Base-by-base conservation (phyloP, 2,888 invertebrate genomes). In the Drosophila antonietae region DNA sequence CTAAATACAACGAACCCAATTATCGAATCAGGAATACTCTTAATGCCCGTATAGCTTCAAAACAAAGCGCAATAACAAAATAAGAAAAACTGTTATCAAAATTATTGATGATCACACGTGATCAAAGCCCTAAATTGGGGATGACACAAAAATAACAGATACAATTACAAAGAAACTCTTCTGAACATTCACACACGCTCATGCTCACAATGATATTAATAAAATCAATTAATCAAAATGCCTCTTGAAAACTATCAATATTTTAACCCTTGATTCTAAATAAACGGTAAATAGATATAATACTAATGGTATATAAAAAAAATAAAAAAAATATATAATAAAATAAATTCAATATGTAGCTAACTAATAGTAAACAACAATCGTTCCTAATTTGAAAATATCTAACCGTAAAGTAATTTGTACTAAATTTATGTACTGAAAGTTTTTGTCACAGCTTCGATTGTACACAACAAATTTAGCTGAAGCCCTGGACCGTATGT, bases 151-250 rank as follows among this genome's bases (percentile, higher is more conserved):
- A 65, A 65, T 58, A 72, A 70, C 63, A 73, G 71, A 76, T 60
- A 78, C 68, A 80, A 72, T 76, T 71, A 84, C 83, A 75, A 84
- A 82, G 60, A 69, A 73, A 87, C 83, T 85, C 81, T 88, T 87
- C 83, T 87, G 88, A 91, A 92, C 93, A 93, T 93, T 93, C 93
- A 93, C 93, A 93, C 93, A 93, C 92, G 93, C 93, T 93, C 93
- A 92, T 92, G 93, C 93, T 93, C 93, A 93, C 92, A 88, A 85
- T 89, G 83, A 85, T 80, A 87, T 81, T 89, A 87, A 83, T 86
- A 71, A 83, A 83, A 78, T 49, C 49, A 33, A 59, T 59, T 59
- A 59, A 59, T 59, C 49, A 83, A 83, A 78, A 73, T 74, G 74
- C 80, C 87, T 89, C 69, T 75, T 75, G 74, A 88, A 76, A 75